Conservation (phyloP, 2,797 vertebrate species). For the Chlorospingus flavigularis region DNA sequence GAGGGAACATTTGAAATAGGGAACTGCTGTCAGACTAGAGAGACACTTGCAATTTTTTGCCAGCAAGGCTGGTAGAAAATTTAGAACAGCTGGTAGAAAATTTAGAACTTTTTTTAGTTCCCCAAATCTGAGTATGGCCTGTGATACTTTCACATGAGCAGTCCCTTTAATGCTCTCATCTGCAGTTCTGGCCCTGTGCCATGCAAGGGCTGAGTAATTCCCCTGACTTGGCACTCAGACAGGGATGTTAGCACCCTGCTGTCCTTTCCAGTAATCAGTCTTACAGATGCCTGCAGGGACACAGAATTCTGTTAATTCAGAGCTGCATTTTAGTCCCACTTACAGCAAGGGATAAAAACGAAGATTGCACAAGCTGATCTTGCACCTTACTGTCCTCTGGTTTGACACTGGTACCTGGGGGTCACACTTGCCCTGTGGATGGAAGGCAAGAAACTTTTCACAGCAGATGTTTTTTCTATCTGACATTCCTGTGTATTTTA, state of each 20-base stretch:
- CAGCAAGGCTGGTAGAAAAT: neutral
- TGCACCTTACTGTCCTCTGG: neutral
- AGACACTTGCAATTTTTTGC: neutral
- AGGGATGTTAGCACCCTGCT: neutral
- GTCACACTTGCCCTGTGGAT: neutral
- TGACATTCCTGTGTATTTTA: neutral
- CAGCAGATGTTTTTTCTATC: neutral
- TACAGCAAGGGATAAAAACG: neutral
- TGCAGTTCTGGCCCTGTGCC: conserved; percentile 9
- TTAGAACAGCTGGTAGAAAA: neutral
- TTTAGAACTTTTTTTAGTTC: neutral
- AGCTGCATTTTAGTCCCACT: neutral
- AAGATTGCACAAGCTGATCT: neutral
- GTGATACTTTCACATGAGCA: neutral
- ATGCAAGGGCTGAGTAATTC: neutral
- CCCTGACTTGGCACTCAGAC: neutral
- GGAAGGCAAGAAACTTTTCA: neutral
- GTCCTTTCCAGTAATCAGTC: neutral
- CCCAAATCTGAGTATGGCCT: neutral
- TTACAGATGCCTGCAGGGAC: neutral
- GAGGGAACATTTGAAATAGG: neutral
- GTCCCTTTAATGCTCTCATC: neutral
- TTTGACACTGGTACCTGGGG: neutral
- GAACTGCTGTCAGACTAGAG: neutral
- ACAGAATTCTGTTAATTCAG: neutral